Conservation (phyloP, 2,113 vertebrate genomes). For the Galbula dea region DNA sequence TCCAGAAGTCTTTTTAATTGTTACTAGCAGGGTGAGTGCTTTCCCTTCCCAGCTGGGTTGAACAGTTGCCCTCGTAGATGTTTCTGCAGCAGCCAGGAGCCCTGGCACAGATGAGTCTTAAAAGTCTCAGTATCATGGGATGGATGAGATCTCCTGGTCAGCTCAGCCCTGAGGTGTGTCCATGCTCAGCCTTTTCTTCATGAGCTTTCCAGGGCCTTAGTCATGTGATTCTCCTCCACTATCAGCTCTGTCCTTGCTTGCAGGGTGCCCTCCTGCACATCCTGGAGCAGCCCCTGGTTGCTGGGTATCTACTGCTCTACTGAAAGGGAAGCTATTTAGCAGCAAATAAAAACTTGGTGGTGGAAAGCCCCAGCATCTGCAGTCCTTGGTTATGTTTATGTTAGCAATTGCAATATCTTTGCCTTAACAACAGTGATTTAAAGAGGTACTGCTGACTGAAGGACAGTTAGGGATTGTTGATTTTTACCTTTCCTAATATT, state of each 20-base stretch:
- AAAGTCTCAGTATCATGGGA: neutral
- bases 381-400: neutral
- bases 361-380: neutral
- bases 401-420: neutral
- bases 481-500: neutral
- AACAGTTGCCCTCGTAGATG: rapidly evolving
- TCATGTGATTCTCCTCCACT: neutral
- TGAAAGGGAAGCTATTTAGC: neutral
- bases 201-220: neutral
- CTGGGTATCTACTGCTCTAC: neutral
- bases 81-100: neutral
- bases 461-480: neutral
- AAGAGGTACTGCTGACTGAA: neutral
- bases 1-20: neutral
- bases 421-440: neutral
- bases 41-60: neutral
- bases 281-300: rapidly evolving
- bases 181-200: neutral
- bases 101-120: rapidly evolving
- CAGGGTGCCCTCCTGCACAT: neutral
- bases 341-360: neutral
- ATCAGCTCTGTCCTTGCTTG: neutral
- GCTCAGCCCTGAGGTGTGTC: neutral
- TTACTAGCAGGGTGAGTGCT: neutral
- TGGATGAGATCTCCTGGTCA: neutral